Evolutionary conservation across 2,797 vertebrate species (phyloP).

Genomic region (Falco biarmicus): DNA sequence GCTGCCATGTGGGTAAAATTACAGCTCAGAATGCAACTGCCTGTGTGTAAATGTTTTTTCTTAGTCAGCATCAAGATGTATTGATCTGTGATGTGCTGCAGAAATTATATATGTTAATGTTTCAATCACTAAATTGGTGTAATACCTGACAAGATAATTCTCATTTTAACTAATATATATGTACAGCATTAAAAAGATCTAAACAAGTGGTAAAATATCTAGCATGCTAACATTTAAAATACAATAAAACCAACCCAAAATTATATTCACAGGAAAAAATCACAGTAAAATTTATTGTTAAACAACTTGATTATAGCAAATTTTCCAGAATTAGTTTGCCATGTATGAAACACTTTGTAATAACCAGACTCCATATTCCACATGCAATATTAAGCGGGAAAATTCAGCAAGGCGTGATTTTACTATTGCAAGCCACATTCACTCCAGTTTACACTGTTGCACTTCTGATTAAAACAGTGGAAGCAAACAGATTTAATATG

Average conservation of each 20-base stretch:
- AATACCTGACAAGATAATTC: background rate
- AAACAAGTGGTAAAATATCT: background rate
- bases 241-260: background rate
- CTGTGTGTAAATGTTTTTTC: background rate
- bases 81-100: background rate
- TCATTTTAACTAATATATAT: background rate
- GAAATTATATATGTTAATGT: background rate
- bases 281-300: background rate
- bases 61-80: background rate
- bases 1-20: background rate
- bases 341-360: background rate
- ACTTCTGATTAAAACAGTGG: background rate
- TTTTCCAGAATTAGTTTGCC: background rate
- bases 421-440: background rate
- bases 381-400: background rate
- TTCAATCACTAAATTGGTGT: background rate
- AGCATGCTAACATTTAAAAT: background rate
- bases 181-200: background rate
- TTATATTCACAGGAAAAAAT: background rate
- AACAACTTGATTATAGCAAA: background rate
- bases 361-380: background rate
- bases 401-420: background rate
- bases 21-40: background rate
- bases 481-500: background rate
- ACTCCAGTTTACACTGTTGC: background rate